These are phyloP conservation scores for Pandemis corylana DNA, from an alignment of 2,888 invertebrate species.

Conservation along the genomic window DNA sequence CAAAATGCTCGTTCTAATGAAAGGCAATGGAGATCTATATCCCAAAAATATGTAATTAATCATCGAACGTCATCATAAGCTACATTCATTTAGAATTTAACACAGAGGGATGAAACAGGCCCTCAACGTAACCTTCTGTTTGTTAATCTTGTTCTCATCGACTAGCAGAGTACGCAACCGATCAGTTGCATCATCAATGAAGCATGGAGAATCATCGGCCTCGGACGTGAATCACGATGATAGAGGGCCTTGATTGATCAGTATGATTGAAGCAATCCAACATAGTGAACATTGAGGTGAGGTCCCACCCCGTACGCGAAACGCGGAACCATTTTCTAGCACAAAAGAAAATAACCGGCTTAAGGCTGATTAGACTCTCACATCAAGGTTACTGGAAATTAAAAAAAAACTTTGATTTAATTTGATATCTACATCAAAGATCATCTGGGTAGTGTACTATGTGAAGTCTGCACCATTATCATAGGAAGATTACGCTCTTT, in stretches of 20 bases:
- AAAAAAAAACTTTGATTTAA: not conserved
- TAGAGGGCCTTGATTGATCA: conserved; percentile 19
- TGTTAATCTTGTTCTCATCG: conserved; percentile 7
- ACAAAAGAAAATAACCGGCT: not conserved
- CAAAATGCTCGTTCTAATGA: too few relatives aligned
- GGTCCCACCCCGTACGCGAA: not conserved
- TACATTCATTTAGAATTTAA: too few relatives aligned
- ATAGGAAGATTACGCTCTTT: too few relatives aligned
- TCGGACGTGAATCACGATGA: conserved; percentile 21
- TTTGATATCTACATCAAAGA: not conserved
- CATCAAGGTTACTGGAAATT: not conserved
- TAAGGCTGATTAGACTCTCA: not conserved
- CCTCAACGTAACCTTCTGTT: conserved; percentile 1
- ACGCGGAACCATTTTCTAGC: not conserved
- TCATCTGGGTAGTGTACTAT: too few relatives aligned
- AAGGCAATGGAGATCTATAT: too few relatives aligned
- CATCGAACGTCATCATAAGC: too few relatives aligned
- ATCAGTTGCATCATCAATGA: conserved; percentile 28
- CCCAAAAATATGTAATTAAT: too few relatives aligned
- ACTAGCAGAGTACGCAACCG: conserved; percentile 1
- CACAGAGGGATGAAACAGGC: too few relatives aligned
- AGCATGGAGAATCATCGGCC: conserved; percentile 16
- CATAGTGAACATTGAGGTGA: not conserved
- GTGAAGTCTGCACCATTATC: too few relatives aligned
- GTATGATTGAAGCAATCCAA: not conserved